Conservation (phyloP, 2,888 invertebrate genomes). For the Eudemis profundana region DNA sequence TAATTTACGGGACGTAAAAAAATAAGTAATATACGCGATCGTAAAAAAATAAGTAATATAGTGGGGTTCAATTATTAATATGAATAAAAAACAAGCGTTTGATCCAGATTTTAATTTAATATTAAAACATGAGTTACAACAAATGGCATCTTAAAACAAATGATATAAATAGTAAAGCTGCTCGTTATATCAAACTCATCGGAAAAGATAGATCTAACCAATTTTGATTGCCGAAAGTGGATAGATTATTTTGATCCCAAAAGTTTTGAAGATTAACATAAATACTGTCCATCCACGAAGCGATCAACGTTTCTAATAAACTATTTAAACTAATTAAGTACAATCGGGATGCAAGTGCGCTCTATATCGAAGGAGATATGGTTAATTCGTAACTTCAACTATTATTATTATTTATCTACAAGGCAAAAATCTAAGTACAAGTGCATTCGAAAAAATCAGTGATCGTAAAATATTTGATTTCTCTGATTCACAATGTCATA, state of each 20-base stretch:
- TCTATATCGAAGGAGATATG: conserved; percentile 33
- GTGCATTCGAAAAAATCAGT: conserved; percentile 55
- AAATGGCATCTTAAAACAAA: conserved; percentile 82
- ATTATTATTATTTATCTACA: conserved; percentile 48
- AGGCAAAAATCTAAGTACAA: conserved; percentile 53
- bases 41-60: too few relatives aligned
- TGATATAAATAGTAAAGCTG: conserved; percentile 84
- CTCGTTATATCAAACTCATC: conserved; percentile 63
- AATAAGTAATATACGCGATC: too few relatives aligned
- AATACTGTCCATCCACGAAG: conserved; percentile 38
- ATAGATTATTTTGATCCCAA: conserved; percentile 77
- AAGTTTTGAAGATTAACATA: conserved; percentile 50
- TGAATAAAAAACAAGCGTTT: conserved; percentile 55
- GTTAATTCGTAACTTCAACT: conserved; percentile 43
- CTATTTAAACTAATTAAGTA: conserved; percentile 74
- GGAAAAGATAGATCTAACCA: conserved; percentile 39
- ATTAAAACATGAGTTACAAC: conserved; percentile 85
- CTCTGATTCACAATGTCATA: conserved; percentile 38
- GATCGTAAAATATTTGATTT: conserved; percentile 49
- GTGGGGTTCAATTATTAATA: background rate
- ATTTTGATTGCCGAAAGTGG: conserved; percentile 61
- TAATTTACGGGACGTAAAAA: too few relatives aligned
- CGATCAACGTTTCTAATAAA: conserved; percentile 52
- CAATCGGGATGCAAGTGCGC: conserved; percentile 49
- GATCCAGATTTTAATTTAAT: conserved; percentile 80